phyloP scores from a whole-genome alignment of 2,888 invertebrate genomes.

The Boloria euphrosyne region DNA sequence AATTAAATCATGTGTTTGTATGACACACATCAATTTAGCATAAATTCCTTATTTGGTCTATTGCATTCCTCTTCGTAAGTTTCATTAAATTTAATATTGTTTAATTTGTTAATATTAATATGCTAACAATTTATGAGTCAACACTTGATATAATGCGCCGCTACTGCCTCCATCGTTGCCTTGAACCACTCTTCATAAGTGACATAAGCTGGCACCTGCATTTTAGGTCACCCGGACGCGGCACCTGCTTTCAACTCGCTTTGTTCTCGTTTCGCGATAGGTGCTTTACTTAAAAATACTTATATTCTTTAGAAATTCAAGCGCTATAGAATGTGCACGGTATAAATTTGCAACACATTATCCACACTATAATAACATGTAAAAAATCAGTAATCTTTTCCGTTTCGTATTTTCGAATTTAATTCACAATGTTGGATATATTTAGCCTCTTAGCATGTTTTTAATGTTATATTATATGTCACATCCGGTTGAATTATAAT shows the following conservation, averaged over 20 bases:
- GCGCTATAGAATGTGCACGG: slow-evolving; percentile 16
- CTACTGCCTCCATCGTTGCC: slow-evolving; percentile 20
- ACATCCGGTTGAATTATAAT: too few species aligned
- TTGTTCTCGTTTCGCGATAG: slow-evolving; percentile 48
- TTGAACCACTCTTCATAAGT: slow-evolving; percentile 34
- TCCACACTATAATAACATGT: neutral
- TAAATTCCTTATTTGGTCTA: too few species aligned
- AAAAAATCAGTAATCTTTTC: neutral
- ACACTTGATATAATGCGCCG: slow-evolving; percentile 5
- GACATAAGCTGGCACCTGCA: slow-evolving; percentile 65
- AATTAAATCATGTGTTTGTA: too few species aligned
- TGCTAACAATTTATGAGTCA: neutral
- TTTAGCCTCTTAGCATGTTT: too few species aligned
- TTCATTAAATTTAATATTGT: neutral
- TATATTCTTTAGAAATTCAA: slow-evolving; percentile 25
- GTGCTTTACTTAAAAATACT: slow-evolving; percentile 29
- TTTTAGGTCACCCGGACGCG: slow-evolving; percentile 73
- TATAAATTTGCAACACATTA: slow-evolving; percentile 8
- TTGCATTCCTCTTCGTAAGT: neutral
- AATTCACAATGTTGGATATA: too few species aligned
- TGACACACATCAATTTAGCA: too few species aligned
- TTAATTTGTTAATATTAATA: neutral
- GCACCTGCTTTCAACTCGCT: slow-evolving; percentile 52
- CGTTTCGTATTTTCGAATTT: neutral
- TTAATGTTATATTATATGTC: too few species aligned